Base-by-base conservation (phyloP, 1,140 invertebrate genomes). In the Bicyclus anynana region DNA sequence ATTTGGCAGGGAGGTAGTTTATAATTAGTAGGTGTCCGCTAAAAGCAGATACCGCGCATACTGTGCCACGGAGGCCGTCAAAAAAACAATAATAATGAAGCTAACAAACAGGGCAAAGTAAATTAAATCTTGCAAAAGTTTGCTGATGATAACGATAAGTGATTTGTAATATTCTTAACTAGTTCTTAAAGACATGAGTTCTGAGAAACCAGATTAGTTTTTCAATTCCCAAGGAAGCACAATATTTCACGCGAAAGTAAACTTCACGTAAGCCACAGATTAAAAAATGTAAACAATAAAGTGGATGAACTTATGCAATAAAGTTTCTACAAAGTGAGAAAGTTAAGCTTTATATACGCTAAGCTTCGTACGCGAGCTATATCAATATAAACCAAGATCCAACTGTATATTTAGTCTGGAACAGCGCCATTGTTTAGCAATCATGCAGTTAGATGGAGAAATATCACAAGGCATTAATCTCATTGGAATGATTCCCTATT, bases 241-340 rank as follows among this genome's bases (percentile, higher is more conserved):
- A 33, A 33, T 12, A 33, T 33, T 6, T 33, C 10, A 12, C 12
- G 29, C 10, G 26, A 27, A 27, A n/a, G 26, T 27, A 27, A 27
- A 9, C 26, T 27, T 9, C 10, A 27, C 26, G n/a, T 44, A 44
- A 44, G 20, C 23, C 16, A 13, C 37, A 53, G 51, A 53, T 53
- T 53, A 53, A 29, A 44, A 29, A 44, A 18, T n/a, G 40, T 44
- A 12, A 44, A 44, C 40, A 20, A 20, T 44, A 44, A 44, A 44
- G 40, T 33, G 18, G 23, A 33, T 33, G 27, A 44, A 44, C 40
- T 49, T 33, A 17, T 33, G 47, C 47, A 49, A 49, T 35, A 35
- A 33, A 33, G 13, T 49, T 33, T 33, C 13, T 44, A 20, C 10
- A 44, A 44, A 44, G 40, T 44, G 10, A 44, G 40, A 44, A 44